Evolutionary conservation across 2,113 vertebrate genomes (phyloP).

Genomic region (Sorex araneus): DNA sequence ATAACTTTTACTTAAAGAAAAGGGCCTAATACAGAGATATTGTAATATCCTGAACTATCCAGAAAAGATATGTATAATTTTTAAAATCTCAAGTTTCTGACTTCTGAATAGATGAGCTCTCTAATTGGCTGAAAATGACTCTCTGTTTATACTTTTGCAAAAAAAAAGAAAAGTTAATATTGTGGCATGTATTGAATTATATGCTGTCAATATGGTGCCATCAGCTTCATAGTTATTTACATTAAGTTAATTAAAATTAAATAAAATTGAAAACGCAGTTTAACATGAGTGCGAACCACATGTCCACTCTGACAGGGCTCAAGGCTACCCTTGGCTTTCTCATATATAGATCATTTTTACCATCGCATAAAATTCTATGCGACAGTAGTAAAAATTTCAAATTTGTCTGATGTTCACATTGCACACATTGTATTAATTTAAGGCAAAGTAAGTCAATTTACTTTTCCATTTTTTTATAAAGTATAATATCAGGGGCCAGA

Average conservation of each 20-base stretch:
- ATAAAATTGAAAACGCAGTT: background rate
- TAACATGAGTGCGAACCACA: background rate
- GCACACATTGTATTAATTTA: background rate
- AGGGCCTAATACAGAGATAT: background rate
- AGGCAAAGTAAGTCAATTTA: conserved; percentile 35
- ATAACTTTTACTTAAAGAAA: conserved; percentile 19
- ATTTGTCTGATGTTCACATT: too few relatives aligned
- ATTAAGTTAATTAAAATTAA: conserved; percentile 49
- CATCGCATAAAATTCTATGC: background rate
- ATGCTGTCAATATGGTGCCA: background rate
- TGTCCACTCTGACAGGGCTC: background rate
- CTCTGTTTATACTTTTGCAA: conserved; percentile 37
- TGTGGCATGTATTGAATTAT: background rate
- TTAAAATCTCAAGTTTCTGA: conserved; percentile 1
- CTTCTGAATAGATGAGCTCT: conserved; percentile 14
- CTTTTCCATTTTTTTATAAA: background rate
- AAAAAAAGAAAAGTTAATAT: conserved; percentile 11
- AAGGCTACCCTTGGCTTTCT: background rate
- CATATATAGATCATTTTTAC: background rate
- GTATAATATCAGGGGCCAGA: too few relatives aligned
- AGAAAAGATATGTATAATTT: conserved; percentile 35
- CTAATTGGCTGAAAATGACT: background rate
- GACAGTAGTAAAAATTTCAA: too few relatives aligned
- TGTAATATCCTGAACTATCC: background rate
- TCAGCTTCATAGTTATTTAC: background rate